Conservation (phyloP, 2,888 invertebrate species). For the Helleia helle region DNA sequence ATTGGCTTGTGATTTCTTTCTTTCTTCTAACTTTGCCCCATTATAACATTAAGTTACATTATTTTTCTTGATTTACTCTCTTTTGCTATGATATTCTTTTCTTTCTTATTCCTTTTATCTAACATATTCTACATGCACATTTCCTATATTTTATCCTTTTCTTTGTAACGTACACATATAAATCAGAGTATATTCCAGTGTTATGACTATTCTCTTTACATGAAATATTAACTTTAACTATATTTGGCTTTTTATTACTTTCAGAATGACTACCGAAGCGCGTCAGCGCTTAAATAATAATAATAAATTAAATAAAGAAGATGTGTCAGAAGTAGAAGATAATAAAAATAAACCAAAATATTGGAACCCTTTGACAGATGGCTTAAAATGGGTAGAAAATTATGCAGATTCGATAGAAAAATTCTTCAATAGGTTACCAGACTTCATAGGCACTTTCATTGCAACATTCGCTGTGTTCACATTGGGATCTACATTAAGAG, state of each 20-base stretch:
- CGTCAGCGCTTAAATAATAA: background rate
- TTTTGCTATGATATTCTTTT: too few relatives aligned
- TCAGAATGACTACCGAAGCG: constrained; percentile 1
- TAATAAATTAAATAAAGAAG: background rate
- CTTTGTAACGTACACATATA: too few relatives aligned
- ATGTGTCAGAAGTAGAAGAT: constrained; percentile 10
- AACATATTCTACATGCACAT: too few relatives aligned
- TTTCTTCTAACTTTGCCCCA: too few relatives aligned
- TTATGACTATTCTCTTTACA: too few relatives aligned
- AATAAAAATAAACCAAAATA: constrained; percentile 28
- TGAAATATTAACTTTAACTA: too few relatives aligned
- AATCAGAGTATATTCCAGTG: too few relatives aligned
- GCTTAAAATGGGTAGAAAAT: constrained; percentile 76
- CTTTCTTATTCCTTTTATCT: too few relatives aligned
- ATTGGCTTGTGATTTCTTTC: too few relatives aligned
- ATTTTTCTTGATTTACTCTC: too few relatives aligned
- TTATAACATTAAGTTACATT: too few relatives aligned
- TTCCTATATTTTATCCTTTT: too few relatives aligned
- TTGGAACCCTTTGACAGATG: constrained; percentile 70
- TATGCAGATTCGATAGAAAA: constrained; percentile 68
- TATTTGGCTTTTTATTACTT: background rate
- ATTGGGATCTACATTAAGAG: constrained; percentile 76
- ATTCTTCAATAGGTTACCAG: constrained; percentile 71
- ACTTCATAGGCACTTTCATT: constrained; percentile 65
- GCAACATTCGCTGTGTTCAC: constrained; percentile 76